Evolutionary conservation across 2,888 invertebrate species (phyloP).

Genomic region (Neoascia interrupta): DNA sequence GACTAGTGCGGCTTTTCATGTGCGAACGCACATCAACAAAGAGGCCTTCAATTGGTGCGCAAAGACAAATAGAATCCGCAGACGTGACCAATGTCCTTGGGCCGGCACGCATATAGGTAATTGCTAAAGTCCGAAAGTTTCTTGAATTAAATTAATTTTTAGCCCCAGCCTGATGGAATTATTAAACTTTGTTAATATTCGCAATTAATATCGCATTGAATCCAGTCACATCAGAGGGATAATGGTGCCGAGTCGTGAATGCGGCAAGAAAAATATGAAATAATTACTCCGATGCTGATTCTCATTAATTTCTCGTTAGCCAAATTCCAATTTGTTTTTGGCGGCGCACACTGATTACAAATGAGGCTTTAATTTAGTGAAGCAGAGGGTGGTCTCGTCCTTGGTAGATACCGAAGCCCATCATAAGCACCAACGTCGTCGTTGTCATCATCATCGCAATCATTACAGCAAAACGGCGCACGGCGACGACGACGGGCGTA

Average conservation of each 20-base stretch:
- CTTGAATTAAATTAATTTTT: slow-evolving; percentile 49
- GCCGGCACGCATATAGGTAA: too few relatives aligned
- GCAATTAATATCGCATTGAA: slow-evolving; percentile 59
- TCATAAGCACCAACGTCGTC: too few relatives aligned
- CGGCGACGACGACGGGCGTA: not conserved
- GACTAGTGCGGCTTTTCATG: too few relatives aligned
- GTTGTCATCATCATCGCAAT: too few relatives aligned
- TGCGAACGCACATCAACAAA: too few relatives aligned
- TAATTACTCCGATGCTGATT: slow-evolving; percentile 64
- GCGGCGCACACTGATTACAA: slow-evolving; percentile 57
- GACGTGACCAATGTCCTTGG: too few relatives aligned
- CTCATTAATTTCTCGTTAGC: slow-evolving; percentile 68
- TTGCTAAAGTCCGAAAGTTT: too few relatives aligned
- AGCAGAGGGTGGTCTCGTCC: slow-evolving; percentile 36
- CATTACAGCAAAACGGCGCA: too few relatives aligned
- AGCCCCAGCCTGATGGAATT: slow-evolving; percentile 44
- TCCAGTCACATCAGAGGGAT: slow-evolving; percentile 52
- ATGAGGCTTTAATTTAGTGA: slow-evolving; percentile 59
- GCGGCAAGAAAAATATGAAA: slow-evolving; percentile 57
- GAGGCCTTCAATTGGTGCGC: too few relatives aligned
- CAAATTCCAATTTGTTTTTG: slow-evolving; percentile 55
- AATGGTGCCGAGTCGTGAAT: slow-evolving; percentile 39
- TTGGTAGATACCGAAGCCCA: too few relatives aligned
- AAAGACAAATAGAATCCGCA: too few relatives aligned
- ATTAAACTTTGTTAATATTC: slow-evolving; percentile 54